phyloP scores from a whole-genome alignment of 2,113 vertebrate species.

The Corydoras maculifer region DNA sequence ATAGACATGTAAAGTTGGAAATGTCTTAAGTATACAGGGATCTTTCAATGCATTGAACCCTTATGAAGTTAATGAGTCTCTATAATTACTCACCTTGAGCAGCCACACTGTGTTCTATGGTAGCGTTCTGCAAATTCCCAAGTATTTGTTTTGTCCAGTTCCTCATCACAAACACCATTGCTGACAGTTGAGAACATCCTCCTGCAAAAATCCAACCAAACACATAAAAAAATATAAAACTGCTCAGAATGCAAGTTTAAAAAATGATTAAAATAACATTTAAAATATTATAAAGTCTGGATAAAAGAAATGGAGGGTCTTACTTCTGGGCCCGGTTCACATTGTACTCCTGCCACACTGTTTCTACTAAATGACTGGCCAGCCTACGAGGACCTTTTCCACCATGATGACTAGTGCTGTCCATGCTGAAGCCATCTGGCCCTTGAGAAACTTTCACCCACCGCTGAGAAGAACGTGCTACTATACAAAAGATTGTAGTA shows the following conservation, averaged over 20 bases:
- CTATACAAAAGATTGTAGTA: conserved; percentile 52
- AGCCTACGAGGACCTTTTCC: conserved; percentile 88
- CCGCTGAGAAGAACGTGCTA: conserved; percentile 86
- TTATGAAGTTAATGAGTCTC: not conserved
- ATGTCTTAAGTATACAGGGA: no score
- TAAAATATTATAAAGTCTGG: no score
- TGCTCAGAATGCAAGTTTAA: not conserved
- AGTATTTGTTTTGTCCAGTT: conserved; percentile 75
- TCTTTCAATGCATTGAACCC: not conserved
- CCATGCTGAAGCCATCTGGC: conserved; percentile 79
- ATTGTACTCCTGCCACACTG: conserved; percentile 98
- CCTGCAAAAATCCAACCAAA: conserved; percentile 54
- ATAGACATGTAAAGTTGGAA: no score
- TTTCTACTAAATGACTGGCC: conserved; percentile 88
- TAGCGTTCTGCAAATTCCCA: conserved; percentile 93
- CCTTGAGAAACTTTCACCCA: conserved; percentile 89
- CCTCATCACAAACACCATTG: conserved; percentile 77
- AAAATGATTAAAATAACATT: not conserved
- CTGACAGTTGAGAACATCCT: conserved; percentile 86
- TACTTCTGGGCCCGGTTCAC: conserved; percentile 87
- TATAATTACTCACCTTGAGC: conserved; percentile 71
- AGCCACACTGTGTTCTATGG: conserved; percentile 84
- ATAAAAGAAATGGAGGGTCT: not conserved
- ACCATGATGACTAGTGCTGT: conserved; percentile 90
- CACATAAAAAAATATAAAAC: conserved; percentile 1